Evolutionary conservation across 2,797 vertebrate species (phyloP).

Genomic region (Poeciliopsis infans): DNA sequence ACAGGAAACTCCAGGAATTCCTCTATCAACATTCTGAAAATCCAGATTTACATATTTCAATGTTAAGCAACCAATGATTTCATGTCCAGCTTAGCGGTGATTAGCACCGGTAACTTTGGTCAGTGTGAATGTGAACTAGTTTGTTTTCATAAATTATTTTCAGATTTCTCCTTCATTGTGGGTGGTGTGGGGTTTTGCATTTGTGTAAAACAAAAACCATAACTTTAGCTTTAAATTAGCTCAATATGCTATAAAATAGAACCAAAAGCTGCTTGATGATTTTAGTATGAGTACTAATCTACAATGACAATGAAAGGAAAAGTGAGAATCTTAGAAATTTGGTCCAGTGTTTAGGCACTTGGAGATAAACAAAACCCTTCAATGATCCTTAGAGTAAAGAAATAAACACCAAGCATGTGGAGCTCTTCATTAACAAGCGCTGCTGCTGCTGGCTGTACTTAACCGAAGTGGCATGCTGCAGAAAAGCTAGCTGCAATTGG

Average conservation of each 20-base stretch:
- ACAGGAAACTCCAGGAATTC: neutral
- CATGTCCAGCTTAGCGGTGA: neutral
- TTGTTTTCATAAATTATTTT: neutral
- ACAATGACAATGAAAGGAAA: neutral
- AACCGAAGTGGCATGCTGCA: slow-evolving; percentile 32
- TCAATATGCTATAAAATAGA: neutral
- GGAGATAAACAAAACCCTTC: neutral
- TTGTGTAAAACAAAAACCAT: neutral
- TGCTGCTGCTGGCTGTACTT: slow-evolving; percentile 25
- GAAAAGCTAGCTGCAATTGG: slow-evolving; percentile 20
- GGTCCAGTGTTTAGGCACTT: neutral
- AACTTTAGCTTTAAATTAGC: slow-evolving; percentile 1
- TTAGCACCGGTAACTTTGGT: neutral
- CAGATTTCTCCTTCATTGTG: neutral
- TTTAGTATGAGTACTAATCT: neutral
- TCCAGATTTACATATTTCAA: neutral
- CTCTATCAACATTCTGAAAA: neutral
- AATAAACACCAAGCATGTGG: neutral
- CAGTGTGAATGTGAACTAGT: neutral
- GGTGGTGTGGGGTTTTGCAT: neutral
- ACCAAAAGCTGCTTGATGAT: neutral
- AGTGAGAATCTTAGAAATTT: neutral
- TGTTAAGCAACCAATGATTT: neutral
- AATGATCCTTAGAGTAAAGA: slow-evolving; percentile 15
- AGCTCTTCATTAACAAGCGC: slow-evolving; percentile 27